Base-by-base conservation (phyloP, 2,797 vertebrate genomes). In the Gymnopithys bicolor region DNA sequence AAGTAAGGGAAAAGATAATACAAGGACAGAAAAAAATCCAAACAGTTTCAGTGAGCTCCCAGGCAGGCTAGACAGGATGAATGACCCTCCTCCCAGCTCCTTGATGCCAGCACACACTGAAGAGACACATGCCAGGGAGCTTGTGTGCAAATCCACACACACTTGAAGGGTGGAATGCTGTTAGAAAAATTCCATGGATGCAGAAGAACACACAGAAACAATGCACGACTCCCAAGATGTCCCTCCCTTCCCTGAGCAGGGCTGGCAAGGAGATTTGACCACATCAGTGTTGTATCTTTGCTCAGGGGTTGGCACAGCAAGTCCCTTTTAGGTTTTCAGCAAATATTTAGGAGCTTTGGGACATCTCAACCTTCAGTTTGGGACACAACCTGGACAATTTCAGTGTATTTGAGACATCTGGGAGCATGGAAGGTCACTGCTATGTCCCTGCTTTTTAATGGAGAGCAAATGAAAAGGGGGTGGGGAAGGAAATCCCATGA, bases 381-480 rank as follows among this genome's bases (percentile, higher is more conserved):
- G 56, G 71, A 62, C 2, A 51, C 3, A 41, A 25, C 9, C 39
- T 55, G 33, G n/a, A 51, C 11, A 9, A 62, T 17, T 66, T 59
- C 41, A 48, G 52, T 5, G 7, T 51, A 63, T 60, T 4, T 67
- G 33, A 88, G 62, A 48, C 27, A 45, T 24, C 0, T 21, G 14
- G 22, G 56, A 80, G 19, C n/a, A 78, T 25, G 45, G 19, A 48
- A 59, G 51, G 18, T 74, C 43, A 35, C 21, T 37, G 19, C 23
- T 79, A 32, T 6, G 5, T 41, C 35, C n/a, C 48, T 32, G 4
- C 32, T 51, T 92, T 39, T 66, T 48, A 81, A 68, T 10, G 4
- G 11, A 35, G 43, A 19, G 53, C 43, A 63, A 53, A 56, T n/a
- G 4, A 66, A 71, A 73, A 5, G 7, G 22, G 24, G 0, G 0